A percentile compares a stretch with the other conserved stretches of the same genome.
phyloP scores from a whole-genome alignment of 1,140 invertebrate genomes.

The Atta texana region DNA sequence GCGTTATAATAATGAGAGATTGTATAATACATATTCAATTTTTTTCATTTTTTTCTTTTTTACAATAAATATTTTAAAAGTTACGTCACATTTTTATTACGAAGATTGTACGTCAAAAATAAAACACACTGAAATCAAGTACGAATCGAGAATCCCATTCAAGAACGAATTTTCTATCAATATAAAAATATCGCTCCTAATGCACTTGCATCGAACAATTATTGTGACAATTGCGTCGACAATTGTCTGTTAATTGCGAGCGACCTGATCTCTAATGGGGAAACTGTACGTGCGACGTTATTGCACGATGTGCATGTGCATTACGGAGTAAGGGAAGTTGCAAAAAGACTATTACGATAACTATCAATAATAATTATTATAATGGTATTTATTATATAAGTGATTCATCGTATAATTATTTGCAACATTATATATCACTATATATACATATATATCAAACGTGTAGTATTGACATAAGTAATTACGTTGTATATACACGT shows the following conservation, averaged over 20 bases:
- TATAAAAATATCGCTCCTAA: slow-evolving; percentile 29
- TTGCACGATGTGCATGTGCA: background rate
- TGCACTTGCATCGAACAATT: slow-evolving; percentile 26
- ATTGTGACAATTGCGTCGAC: slow-evolving; percentile 31
- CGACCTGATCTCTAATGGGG: slow-evolving; percentile 20
- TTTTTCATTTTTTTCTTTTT: too few relatives aligned
- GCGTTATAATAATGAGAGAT: too few relatives aligned
- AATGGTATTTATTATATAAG: background rate
- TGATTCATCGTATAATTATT: slow-evolving; percentile 9
- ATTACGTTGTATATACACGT: background rate
- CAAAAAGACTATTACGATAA: background rate
- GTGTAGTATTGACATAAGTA: background rate
- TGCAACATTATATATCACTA: background rate
- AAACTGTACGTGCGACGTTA: slow-evolving; percentile 9
- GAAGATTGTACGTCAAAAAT: too few relatives aligned
- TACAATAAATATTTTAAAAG: too few relatives aligned
- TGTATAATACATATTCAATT: too few relatives aligned
- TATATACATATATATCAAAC: too few relatives aligned
- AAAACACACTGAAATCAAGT: background rate
- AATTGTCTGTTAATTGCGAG: slow-evolving; percentile 53
- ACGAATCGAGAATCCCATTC: background rate
- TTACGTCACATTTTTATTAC: too few relatives aligned
- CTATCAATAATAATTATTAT: slow-evolving; percentile 12
- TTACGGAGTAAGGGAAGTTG: background rate
- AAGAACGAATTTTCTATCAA: slow-evolving; percentile 23